Evolutionary conservation across 2,113 vertebrate genomes (phyloP).

Genomic region (Apteryx owenii): DNA sequence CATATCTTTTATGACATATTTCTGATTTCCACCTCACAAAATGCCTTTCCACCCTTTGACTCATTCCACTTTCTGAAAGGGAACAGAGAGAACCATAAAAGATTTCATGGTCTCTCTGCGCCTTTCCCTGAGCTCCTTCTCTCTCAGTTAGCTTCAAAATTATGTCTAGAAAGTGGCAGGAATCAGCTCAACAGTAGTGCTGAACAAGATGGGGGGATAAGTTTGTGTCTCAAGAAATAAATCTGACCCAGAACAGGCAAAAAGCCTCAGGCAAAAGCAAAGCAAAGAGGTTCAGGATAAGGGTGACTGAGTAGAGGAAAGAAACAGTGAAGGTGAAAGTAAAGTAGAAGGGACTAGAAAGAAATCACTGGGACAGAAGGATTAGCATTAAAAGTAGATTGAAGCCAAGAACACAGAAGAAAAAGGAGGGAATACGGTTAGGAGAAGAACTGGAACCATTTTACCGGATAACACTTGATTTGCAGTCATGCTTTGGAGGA

Average conservation of each 20-base stretch:
- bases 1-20: neutral
- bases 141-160: neutral
- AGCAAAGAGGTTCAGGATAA: neutral
- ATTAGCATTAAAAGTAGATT: neutral
- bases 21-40: neutral
- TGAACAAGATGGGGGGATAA: neutral
- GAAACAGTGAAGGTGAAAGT: neutral
- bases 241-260: neutral
- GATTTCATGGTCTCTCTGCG: neutral
- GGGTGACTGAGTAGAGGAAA: neutral
- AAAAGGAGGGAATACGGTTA: neutral
- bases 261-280: neutral
- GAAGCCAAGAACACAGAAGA: neutral
- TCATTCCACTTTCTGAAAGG: neutral
- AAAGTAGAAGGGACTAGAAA: neutral
- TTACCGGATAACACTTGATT: neutral
- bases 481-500: neutral
- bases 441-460: neutral
- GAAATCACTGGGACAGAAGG: neutral
- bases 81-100: neutral
- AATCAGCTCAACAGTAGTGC: neutral
- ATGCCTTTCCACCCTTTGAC: neutral
- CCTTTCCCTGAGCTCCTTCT: neutral
- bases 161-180: neutral
- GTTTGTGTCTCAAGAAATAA: neutral